Evolutionary conservation across 2,113 vertebrate species (phyloP).

Genomic region (Zosterops japonicus): DNA sequence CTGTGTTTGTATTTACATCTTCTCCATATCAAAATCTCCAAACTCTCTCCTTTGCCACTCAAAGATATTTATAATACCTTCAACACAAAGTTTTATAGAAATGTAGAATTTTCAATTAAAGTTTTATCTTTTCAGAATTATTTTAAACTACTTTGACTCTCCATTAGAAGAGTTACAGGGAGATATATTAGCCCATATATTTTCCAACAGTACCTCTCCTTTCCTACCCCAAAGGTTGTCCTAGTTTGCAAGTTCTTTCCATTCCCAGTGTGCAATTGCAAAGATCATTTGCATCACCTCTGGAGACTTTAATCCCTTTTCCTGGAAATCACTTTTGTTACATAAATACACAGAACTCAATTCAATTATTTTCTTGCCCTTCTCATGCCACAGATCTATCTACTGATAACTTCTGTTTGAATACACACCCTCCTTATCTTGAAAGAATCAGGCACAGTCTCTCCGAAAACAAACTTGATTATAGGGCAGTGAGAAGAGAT

Average conservation of each 20-base stretch:
- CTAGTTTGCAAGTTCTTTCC: neutral
- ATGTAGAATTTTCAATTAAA: neutral
- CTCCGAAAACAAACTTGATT: slow-evolving; percentile 37
- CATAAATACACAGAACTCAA: neutral
- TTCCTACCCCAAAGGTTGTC: neutral
- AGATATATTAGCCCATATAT: accelerated
- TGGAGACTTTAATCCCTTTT: neutral
- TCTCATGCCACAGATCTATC: neutral
- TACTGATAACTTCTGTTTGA: neutral
- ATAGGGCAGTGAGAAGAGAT: slow-evolving; percentile 6
- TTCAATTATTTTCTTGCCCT: neutral
- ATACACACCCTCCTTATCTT: neutral
- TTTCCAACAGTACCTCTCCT: neutral
- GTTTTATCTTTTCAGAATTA: neutral
- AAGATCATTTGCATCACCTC: neutral
- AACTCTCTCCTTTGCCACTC: neutral
- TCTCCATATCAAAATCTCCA: neutral
- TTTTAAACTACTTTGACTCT: neutral
- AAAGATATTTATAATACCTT: neutral
- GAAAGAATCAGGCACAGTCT: slow-evolving; percentile 13
- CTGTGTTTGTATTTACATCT: neutral
- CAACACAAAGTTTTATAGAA: neutral
- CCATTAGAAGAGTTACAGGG: neutral
- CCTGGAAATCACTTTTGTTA: neutral
- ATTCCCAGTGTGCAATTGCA: neutral